Base-by-base conservation (phyloP, 2,113 vertebrate species). In the Pluvianellus socialis region DNA sequence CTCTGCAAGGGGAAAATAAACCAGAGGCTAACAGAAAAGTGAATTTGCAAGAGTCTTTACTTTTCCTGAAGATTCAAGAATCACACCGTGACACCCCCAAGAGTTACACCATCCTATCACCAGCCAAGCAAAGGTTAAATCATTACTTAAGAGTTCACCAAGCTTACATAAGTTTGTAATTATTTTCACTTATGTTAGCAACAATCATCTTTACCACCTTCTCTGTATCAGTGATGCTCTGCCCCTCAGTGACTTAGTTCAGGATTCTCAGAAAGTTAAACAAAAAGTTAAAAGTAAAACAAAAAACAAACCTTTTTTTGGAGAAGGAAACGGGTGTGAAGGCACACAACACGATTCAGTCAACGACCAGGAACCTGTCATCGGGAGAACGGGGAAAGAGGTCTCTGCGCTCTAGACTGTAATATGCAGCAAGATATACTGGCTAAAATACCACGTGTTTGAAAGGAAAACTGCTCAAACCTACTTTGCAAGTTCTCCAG, bases 301-400 rank as follows among this genome's bases (percentile, higher is more conserved):
- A 94, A 94, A 92, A 97, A 97, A 93, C 96, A 96, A 97, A 97
- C 96, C 96, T 97, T 95, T 97, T 96, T 95, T 95, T 97, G 96
- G 84, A 97, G 95, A 97, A 95, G 96, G 87, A 93, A 97, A 97
- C 92, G 2, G 94, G 93, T 96, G 90, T 96, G 96, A 97, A 96
- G 96, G 93, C 93, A 97, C 96, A 97, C 70, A 97, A 97, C 96
- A 95, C 71, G 96, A 96, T 58, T 97, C 96, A 96, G 96, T 96
- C 96, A 97, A 96, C 94, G 96, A 97, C 96, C 94, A 90, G 96
- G 96, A 97, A 97, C 96, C 96, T 97, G 96, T 97, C 96, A 97
- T 97, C 19, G 93, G 97, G 97, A 97, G 97, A 97, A 97, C 1
- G 96, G 94, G 96, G 94, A 97, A 97, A 97, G 97, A 97, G 95